Conservation (phyloP, 2,797 vertebrate genomes). For the Manis javanica region DNA sequence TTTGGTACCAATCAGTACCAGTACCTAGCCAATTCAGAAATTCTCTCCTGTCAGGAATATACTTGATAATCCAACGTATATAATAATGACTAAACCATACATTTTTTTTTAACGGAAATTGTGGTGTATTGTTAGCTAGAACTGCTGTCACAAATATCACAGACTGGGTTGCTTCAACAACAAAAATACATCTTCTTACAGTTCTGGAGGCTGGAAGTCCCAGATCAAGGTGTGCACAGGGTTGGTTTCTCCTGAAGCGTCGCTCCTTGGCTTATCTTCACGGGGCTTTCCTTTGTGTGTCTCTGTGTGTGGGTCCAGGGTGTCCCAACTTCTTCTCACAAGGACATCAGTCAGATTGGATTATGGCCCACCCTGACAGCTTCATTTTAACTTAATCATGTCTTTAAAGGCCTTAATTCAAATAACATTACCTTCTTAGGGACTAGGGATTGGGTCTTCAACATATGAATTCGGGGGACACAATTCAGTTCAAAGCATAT, state of each 20-base stretch:
- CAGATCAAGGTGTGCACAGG: neutral
- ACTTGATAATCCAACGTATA: neutral
- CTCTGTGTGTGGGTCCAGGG: too few species aligned
- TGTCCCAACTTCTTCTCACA: neutral
- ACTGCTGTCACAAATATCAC: neutral
- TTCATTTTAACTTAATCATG: neutral
- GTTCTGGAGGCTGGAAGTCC: neutral
- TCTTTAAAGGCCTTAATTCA: neutral
- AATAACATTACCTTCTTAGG: neutral
- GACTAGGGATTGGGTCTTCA: neutral
- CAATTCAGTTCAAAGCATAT: neutral
- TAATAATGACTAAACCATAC: too few species aligned
- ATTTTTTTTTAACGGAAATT: neutral
- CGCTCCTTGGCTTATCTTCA: neutral
- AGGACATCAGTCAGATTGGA: neutral
- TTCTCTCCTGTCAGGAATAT: neutral
- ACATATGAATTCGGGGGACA: neutral
- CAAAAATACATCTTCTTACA: neutral
- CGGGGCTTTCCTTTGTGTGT: neutral
- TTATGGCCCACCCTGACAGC: neutral
- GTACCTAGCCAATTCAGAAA: neutral
- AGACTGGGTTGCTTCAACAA: neutral
- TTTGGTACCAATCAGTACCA: neutral
- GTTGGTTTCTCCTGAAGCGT: neutral
- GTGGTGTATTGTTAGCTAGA: neutral